These are phyloP conservation scores for Xerus inauris DNA, from an alignment of 2,113 vertebrate species.

Conservation along the genomic window DNA sequence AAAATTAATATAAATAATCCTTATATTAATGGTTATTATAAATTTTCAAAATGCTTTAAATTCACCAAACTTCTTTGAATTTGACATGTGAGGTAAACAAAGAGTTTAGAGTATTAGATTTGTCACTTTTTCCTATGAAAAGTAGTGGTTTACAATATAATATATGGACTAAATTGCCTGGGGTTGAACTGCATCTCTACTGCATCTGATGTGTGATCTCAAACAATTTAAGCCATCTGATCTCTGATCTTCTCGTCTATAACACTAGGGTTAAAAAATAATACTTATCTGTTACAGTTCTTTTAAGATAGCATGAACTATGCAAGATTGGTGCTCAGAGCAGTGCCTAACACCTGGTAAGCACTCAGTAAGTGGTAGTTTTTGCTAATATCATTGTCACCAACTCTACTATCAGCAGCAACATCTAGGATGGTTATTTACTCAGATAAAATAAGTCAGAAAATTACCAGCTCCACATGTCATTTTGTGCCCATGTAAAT, in stretches of 20 bases:
- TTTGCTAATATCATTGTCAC: neutral
- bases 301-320: constrained; percentile 20
- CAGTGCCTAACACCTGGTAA: neutral
- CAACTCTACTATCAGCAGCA: neutral
- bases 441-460: neutral
- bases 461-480: neutral
- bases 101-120: neutral
- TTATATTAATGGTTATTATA: neutral
- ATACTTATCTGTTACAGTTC: neutral
- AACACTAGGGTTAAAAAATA: neutral
- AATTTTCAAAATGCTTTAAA: neutral
- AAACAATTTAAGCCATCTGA: neutral
- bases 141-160: neutral
- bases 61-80: constrained; percentile 1
- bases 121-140: neutral
- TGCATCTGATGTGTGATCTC: neutral
- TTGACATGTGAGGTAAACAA: neutral
- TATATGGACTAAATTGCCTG: neutral
- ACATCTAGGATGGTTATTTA: neutral
- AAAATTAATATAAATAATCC: too few relatives aligned
- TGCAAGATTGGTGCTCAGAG: neutral
- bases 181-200: neutral
- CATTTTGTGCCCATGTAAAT: neutral
- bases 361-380: neutral
- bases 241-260: neutral